These are phyloP conservation scores for Pteronotus mesoamericanus DNA, from an alignment of 2,797 vertebrate species.

Conservation along the genomic window DNA sequence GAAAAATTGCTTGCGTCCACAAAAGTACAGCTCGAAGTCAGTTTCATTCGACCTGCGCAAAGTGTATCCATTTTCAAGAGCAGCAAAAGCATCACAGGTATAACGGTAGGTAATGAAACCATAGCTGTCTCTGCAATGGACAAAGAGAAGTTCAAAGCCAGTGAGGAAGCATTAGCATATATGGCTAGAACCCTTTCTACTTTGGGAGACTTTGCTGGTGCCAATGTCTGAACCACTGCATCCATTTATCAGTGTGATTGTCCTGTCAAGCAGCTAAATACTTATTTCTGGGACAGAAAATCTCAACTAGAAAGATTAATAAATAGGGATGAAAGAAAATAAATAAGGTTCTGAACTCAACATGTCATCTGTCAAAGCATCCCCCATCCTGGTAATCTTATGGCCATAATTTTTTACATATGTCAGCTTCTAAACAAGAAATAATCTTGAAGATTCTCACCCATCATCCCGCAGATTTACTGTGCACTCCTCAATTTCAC, in stretches of 20 bases:
- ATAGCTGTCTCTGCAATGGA: slow-evolving; percentile 92
- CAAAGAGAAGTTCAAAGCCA: slow-evolving; percentile 62
- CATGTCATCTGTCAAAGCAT: slow-evolving; percentile 80
- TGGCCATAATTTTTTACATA: slow-evolving; percentile 72
- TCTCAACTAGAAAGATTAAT: slow-evolving; percentile 84
- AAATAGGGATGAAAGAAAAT: slow-evolving; percentile 83
- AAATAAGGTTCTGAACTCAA: slow-evolving; percentile 82
- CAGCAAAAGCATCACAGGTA: slow-evolving; percentile 97
- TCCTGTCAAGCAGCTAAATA: slow-evolving; percentile 83
- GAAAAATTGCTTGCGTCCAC: slow-evolving; percentile 95
- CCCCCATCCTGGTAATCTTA: slow-evolving; percentile 72
- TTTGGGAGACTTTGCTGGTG: slow-evolving; percentile 45
- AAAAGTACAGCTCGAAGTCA: slow-evolving; percentile 98
- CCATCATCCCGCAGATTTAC: slow-evolving; percentile 96
- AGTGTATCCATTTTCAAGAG: slow-evolving; percentile 98
- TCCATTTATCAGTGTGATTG: slow-evolving; percentile 84
- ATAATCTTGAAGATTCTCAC: slow-evolving; percentile 85
- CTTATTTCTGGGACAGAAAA: slow-evolving; percentile 83
- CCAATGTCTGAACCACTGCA: slow-evolving; percentile 68
- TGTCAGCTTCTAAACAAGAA: slow-evolving; percentile 78
- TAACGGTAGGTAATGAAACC: slow-evolving; percentile 99
- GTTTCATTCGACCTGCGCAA: slow-evolving; percentile 94
- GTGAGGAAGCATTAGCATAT: slow-evolving; percentile 54
- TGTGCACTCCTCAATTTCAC: slow-evolving; percentile 98
- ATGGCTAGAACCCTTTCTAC: slow-evolving; percentile 66